phyloP scores from a whole-genome alignment of 2,113 vertebrate species.

The Carollia perspicillata region DNA sequence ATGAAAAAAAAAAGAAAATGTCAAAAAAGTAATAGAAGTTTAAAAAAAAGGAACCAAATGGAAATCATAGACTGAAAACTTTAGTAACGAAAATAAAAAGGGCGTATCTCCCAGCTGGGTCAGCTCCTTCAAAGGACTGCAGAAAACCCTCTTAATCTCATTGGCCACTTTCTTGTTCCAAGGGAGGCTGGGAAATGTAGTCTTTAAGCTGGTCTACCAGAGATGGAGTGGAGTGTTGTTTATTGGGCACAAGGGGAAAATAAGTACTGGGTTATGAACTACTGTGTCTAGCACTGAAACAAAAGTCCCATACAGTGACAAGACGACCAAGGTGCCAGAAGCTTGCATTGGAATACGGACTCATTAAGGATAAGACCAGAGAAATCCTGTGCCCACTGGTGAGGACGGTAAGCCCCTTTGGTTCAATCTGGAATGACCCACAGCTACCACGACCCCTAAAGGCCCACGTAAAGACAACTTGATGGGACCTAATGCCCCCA shows the following conservation, averaged over 20 bases:
- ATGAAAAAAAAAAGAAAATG: neutral
- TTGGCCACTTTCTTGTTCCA: conserved; percentile 7
- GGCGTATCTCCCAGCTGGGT: neutral
- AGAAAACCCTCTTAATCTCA: neutral
- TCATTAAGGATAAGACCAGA: neutral
- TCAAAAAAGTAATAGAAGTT: neutral
- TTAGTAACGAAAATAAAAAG: neutral
- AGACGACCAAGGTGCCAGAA: neutral
- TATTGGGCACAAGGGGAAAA: neutral
- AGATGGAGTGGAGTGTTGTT: neutral
- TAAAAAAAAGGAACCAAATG: neutral
- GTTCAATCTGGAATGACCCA: neutral
- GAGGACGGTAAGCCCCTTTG: neutral
- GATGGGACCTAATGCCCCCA: conserved; percentile 28
- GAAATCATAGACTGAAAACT: conserved; percentile 12
- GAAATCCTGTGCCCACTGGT: neutral
- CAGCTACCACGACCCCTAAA: neutral
- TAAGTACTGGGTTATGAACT: neutral
- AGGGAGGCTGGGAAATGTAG: neutral
- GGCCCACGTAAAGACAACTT: conserved; percentile 22
- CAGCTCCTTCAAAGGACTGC: neutral
- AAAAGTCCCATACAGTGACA: neutral
- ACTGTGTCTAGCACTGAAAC: neutral
- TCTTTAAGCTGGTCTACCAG: neutral
- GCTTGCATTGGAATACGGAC: neutral